Evolutionary conservation across 2,888 invertebrate genomes (phyloP).

Genomic region (Drosophila kuntzei): DNA sequence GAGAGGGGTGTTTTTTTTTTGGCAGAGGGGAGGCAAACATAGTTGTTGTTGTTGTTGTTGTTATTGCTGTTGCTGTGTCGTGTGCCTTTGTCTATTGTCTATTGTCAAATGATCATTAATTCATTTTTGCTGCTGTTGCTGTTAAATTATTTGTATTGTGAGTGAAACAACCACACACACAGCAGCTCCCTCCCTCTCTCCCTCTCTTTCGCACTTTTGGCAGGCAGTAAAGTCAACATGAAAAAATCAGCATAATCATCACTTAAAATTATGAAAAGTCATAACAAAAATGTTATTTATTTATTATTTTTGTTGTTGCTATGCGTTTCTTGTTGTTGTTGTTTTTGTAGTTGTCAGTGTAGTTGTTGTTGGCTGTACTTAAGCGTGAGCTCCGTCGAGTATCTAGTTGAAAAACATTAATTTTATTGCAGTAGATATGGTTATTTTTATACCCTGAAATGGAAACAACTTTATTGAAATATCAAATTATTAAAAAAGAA

Average conservation of each 20-base stretch:
- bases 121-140: conserved; percentile 64
- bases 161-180: conserved; percentile 15
- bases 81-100: conserved; percentile 66
- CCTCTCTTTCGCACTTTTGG: not conserved
- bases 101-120: conserved; percentile 74
- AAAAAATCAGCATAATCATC: conserved; percentile 75
- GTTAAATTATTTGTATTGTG: conserved; percentile 53
- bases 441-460: conserved; percentile 44
- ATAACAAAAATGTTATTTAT: conserved; percentile 62
- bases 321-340: conserved; percentile 27
- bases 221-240: conserved; percentile 51
- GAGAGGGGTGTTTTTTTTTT: conserved; percentile 1
- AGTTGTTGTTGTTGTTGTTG: conserved; percentile 21
- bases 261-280: conserved; percentile 80
- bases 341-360: conserved; percentile 23
- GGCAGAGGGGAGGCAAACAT: not conserved
- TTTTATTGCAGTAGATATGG: conserved; percentile 63
- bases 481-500: not conserved
- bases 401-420: conserved; percentile 67
- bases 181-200: not conserved
- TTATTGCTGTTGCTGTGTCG: conserved; percentile 56
- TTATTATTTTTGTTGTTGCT: conserved; percentile 47
- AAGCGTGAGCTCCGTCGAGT: conserved; percentile 65
- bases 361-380: conserved; percentile 56
- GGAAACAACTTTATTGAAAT: not conserved